Conservation (phyloP, 2,888 invertebrate genomes). For the Merodon equestris region DNA sequence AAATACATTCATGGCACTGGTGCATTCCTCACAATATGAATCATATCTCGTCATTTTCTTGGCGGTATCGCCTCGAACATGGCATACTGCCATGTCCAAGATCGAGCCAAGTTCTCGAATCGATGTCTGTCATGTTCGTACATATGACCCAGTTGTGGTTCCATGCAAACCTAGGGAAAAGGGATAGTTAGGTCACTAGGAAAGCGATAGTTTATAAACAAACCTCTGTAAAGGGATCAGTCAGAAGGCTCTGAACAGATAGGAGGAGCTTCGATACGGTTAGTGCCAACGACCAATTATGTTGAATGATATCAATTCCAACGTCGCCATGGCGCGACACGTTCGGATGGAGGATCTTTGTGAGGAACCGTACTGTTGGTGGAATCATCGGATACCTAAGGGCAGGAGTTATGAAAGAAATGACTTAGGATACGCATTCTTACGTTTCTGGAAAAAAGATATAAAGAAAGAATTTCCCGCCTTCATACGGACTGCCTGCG, state of each 20-base stretch:
- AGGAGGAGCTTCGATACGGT: slow-evolving; percentile 93
- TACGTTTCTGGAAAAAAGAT: slow-evolving; percentile 91
- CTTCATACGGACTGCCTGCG: slow-evolving; percentile 95
- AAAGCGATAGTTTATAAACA: not conserved
- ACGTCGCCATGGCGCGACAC: slow-evolving; percentile 97
- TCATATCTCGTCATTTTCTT: slow-evolving; percentile 15
- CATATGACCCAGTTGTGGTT: slow-evolving; percentile 89
- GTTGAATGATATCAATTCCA: slow-evolving; percentile 95
- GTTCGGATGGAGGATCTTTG: slow-evolving; percentile 96
- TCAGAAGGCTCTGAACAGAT: slow-evolving; percentile 91
- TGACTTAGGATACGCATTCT: slow-evolving; percentile 70
- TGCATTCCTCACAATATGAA: slow-evolving; percentile 57
- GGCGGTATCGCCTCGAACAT: slow-evolving; percentile 86
- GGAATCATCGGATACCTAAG: slow-evolving; percentile 92
- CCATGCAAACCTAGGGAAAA: slow-evolving; percentile 89
- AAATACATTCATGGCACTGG: slow-evolving; percentile 60
- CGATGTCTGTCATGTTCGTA: slow-evolving; percentile 85
- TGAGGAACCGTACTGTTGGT: slow-evolving; percentile 93
- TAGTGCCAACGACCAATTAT: slow-evolving; percentile 97
- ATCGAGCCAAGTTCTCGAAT: slow-evolving; percentile 89
- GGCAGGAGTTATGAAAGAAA: slow-evolving; percentile 2
- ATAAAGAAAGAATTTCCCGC: slow-evolving; percentile 94
- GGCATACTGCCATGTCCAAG: slow-evolving; percentile 95
- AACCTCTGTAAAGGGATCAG: slow-evolving; percentile 93
- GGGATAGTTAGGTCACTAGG: too few species aligned